Percentiles rank a stretch among this genome's conserved stretches.
These are phyloP conservation scores for Drosophila insularis DNA, from an alignment of 1,140 invertebrate species.

Conservation along the genomic window DNA sequence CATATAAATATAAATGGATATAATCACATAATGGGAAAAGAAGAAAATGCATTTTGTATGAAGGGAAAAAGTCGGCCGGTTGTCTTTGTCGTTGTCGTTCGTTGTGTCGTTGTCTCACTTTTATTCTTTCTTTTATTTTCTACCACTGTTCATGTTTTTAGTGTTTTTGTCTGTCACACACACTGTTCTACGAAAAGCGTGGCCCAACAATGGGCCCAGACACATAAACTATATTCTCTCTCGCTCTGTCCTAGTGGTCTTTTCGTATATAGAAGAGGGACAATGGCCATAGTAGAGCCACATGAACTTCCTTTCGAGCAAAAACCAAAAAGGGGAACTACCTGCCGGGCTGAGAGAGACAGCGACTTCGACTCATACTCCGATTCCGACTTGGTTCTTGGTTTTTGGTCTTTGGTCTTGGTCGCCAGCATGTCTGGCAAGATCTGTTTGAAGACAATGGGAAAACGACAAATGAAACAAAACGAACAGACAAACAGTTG, in stretches of 20 bases:
- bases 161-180: constrained; percentile 59
- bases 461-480: constrained; percentile 12
- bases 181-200: constrained; percentile 76
- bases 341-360: constrained; percentile 24
- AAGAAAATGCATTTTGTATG: constrained; percentile 50
- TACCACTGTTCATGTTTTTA: constrained; percentile 16
- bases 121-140: constrained; percentile 18
- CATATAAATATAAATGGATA: constrained; percentile 67
- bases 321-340: constrained; percentile 23
- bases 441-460: constrained; percentile 62
- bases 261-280: constrained; percentile 19
- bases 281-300: constrained; percentile 56
- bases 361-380: too few relatives aligned
- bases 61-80: constrained; percentile 62
- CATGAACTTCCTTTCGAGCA: constrained; percentile 56
- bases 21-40: constrained; percentile 41
- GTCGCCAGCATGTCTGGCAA: constrained; percentile 75
- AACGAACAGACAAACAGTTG: constrained; percentile 24
- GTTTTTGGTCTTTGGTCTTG: constrained; percentile 23
- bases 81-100: constrained; percentile 35
- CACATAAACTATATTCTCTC: constrained; percentile 65
- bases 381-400: constrained; percentile 23
- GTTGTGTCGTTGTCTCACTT: constrained; percentile 36
- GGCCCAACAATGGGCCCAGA: constrained; percentile 66
- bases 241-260: not conserved